Evolutionary conservation across 2,888 invertebrate species (phyloP).

Genomic region (Rhagonycha fulva): DNA sequence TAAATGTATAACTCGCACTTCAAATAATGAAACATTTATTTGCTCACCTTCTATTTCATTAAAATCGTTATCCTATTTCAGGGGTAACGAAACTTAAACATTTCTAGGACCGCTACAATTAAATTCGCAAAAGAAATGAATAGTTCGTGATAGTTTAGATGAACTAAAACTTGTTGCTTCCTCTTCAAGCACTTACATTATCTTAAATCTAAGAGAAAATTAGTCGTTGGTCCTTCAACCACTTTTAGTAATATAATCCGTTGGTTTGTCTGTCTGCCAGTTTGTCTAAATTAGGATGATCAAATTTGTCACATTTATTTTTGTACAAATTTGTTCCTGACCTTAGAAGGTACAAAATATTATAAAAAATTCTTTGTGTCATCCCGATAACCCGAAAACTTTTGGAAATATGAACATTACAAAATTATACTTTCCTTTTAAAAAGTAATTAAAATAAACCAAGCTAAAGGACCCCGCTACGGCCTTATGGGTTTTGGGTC

Average conservation of each 20-base stretch:
- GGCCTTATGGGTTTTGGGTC: too few species aligned
- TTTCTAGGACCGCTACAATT: not conserved
- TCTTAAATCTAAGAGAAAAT: not conserved
- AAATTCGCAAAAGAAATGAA: not conserved
- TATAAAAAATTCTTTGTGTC: too few species aligned
- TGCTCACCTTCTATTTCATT: not conserved
- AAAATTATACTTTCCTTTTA: too few species aligned
- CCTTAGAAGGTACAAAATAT: too few species aligned
- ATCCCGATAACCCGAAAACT: too few species aligned
- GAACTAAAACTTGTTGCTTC: not conserved
- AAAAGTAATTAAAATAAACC: too few species aligned
- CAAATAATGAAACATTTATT: not conserved
- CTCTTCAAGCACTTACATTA: not conserved
- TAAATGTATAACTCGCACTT: not conserved
- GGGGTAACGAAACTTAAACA: not conserved
- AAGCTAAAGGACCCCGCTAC: too few species aligned
- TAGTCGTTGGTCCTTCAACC: not conserved
- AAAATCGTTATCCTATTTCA: not conserved
- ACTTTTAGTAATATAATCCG: not conserved
- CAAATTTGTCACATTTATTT: too few species aligned
- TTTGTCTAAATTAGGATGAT: too few species aligned
- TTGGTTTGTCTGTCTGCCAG: too few species aligned
- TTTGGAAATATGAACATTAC: too few species aligned
- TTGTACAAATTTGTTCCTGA: too few species aligned
- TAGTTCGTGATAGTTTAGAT: not conserved